Evolutionary conservation across 2,113 vertebrate genomes (phyloP).

Genomic region (Ia io): DNA sequence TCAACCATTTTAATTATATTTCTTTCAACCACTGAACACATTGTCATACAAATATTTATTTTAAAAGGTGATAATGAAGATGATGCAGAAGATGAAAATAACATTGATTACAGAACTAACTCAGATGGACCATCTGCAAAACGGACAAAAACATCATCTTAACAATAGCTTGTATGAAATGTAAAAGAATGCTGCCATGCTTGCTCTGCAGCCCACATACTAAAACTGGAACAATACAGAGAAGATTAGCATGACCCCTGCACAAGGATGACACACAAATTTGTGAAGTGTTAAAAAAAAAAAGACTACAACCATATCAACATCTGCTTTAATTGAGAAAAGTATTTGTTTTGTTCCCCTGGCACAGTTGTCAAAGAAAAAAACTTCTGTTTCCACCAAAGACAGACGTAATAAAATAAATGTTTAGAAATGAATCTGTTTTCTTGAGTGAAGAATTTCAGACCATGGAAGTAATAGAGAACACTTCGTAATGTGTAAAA

Average conservation of each 20-base stretch:
- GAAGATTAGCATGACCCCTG: neutral
- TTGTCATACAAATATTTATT: slow-evolving; percentile 73
- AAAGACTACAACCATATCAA: neutral
- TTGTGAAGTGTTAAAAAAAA: neutral
- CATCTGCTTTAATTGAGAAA: neutral
- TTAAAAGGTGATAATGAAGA: slow-evolving; percentile 77
- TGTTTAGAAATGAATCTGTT: slow-evolving; percentile 48
- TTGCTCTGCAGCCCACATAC: neutral
- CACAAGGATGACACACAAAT: neutral
- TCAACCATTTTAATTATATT: slow-evolving; percentile 21
- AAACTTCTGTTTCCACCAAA: slow-evolving; percentile 46
- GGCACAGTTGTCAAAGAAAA: neutral
- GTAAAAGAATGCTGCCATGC: neutral
- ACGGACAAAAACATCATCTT: slow-evolving; percentile 73
- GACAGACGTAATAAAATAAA: slow-evolving; percentile 20
- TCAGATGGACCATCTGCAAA: slow-evolving; percentile 80
- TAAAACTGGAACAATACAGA: neutral
- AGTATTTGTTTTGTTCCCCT: neutral
- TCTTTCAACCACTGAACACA: slow-evolving; percentile 36
- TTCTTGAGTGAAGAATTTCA: slow-evolving; percentile 49
- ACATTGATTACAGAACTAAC: slow-evolving; percentile 27
- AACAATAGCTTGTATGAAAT: neutral
- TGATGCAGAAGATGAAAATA: slow-evolving; percentile 75
- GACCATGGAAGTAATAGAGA: neutral
- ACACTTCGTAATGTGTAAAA: slow-evolving; percentile 7